A percentile compares a stretch with the other conserved stretches of the same genome.
phyloP scores from a whole-genome alignment of 1,140 invertebrate species.

The Diachasmimorpha longicaudata region DNA sequence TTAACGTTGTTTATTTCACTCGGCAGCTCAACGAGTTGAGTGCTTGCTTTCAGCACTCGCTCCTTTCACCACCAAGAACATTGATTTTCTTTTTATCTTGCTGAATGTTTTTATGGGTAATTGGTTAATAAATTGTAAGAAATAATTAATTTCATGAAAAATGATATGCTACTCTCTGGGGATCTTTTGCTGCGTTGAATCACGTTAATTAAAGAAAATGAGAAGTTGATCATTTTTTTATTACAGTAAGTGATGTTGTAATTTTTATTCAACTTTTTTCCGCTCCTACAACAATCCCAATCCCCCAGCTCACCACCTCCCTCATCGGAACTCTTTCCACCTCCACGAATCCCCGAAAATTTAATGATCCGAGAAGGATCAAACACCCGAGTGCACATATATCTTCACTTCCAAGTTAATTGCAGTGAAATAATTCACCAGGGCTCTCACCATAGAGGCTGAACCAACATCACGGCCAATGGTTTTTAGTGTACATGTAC shows the following conservation, averaged over 20 bases:
- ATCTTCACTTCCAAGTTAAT: constrained; percentile 17
- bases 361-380: background rate
- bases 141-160: background rate
- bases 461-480: background rate
- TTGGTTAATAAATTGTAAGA: background rate
- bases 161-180: too few relatives aligned
- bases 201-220: too few relatives aligned
- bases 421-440: constrained; percentile 24
- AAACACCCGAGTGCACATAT: background rate
- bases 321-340: too few relatives aligned
- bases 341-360: background rate
- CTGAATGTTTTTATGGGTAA: background rate
- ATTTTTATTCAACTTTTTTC: too few relatives aligned
- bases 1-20: background rate
- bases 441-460: background rate
- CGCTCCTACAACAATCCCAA: too few relatives aligned
- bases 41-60: background rate
- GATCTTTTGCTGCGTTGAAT: too few relatives aligned
- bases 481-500: background rate
- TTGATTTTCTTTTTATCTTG: background rate
- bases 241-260: too few relatives aligned
- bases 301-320: too few relatives aligned
- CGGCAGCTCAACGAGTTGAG: background rate
- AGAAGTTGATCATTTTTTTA: too few relatives aligned
- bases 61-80: background rate